Evolutionary conservation across 1,140 invertebrate genomes (phyloP).

Genomic region (Danaus melanippus): DNA sequence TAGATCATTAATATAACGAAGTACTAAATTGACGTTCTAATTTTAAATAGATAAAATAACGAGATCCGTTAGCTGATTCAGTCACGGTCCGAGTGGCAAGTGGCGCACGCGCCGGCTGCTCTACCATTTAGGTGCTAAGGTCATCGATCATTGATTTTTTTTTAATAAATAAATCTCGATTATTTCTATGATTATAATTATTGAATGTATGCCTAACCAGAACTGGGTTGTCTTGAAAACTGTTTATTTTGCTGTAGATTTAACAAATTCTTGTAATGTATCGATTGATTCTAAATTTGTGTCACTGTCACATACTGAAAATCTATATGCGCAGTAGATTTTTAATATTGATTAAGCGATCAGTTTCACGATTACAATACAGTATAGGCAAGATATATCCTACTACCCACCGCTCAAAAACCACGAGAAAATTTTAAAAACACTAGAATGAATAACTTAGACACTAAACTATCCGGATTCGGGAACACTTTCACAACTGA

Average conservation of each 20-base stretch:
- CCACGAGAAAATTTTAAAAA: slow-evolving; percentile 4
- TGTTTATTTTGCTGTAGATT: no score
- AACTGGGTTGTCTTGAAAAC: no score
- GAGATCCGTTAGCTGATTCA: slow-evolving; percentile 29
- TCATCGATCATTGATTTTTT: slow-evolving; percentile 30
- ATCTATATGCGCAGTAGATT: no score
- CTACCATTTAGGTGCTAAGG: slow-evolving; percentile 24
- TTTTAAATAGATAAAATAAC: slow-evolving; percentile 14
- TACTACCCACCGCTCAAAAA: slow-evolving; percentile 16
- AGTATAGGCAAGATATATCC: neutral
- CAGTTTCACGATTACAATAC: no score
- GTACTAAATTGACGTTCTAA: no score
- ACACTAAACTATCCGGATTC: slow-evolving; percentile 10
- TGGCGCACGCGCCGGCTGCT: slow-evolving; percentile 27
- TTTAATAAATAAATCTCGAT: neutral
- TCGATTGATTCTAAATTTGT: no score
- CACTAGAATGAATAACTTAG: slow-evolving; percentile 2
- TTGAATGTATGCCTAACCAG: no score
- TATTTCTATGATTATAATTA: no score
- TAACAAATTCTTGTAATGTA: no score
- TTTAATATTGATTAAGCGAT: no score
- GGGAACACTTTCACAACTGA: slow-evolving; percentile 46
- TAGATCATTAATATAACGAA: no score
- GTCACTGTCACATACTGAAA: no score
- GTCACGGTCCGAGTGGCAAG: slow-evolving; percentile 32